Evolutionary conservation across 2,113 vertebrate species (phyloP).

Genomic region (Phalacrocorax carbo): DNA sequence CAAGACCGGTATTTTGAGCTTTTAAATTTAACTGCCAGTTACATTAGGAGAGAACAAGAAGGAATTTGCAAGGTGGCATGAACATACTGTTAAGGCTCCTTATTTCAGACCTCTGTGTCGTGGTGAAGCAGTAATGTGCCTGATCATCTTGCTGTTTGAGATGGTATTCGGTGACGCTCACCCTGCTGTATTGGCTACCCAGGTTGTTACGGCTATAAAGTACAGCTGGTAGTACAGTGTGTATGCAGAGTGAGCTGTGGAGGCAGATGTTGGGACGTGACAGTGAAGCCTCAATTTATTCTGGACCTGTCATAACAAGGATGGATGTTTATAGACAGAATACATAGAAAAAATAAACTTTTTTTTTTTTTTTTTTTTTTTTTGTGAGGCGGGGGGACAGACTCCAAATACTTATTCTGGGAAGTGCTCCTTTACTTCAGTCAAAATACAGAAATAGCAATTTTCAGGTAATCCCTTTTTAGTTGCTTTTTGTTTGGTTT

Average conservation of each 20-base stretch:
- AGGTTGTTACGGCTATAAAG: not conserved
- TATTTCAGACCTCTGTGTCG: not conserved
- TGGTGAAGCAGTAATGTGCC: not conserved
- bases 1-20: not conserved
- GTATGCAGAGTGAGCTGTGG: not conserved
- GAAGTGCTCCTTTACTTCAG: not conserved
- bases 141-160: not conserved
- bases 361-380: no score
- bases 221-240: not conserved
- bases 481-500: not conserved
- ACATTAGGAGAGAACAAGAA: not conserved
- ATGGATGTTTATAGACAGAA: not conserved
- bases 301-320: not conserved
- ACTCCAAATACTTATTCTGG: rapidly evolving
- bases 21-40: not conserved
- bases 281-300: not conserved
- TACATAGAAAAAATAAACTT: not conserved
- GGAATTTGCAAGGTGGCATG: not conserved
- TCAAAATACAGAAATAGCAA: not conserved
- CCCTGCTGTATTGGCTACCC: not conserved
- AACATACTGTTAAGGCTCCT: not conserved
- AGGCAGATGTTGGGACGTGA: not conserved
- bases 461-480: not conserved
- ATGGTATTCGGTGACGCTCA: not conserved
- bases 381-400: no score